Conservation (phyloP, 2,888 invertebrate genomes). For the Drosophila fungiperda region DNA sequence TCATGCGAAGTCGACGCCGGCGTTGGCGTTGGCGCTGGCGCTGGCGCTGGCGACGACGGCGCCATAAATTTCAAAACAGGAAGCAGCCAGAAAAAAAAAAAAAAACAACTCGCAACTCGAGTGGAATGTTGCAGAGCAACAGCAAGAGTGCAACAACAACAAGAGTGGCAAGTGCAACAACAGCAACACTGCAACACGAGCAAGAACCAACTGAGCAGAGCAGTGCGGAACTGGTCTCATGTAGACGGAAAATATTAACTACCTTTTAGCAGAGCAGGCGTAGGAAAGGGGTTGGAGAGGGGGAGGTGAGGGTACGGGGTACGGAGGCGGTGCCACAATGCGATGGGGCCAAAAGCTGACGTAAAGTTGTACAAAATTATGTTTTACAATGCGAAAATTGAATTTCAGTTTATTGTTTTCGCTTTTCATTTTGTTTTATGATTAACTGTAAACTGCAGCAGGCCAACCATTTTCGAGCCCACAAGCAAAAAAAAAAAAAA, state of each 20-base stretch:
- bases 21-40: slow-evolving; percentile 40
- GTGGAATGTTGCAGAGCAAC: slow-evolving; percentile 54
- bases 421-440: slow-evolving; percentile 69
- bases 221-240: slow-evolving; percentile 25
- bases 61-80: slow-evolving; percentile 80
- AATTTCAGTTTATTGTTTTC: slow-evolving; percentile 79
- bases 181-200: slow-evolving; percentile 13
- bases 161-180: neutral
- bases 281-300: too few relatives aligned
- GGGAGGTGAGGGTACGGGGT: too few relatives aligned
- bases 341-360: slow-evolving; percentile 60
- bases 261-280: slow-evolving; percentile 57
- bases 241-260: slow-evolving; percentile 72
- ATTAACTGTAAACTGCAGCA: slow-evolving; percentile 75
- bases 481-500: neutral
- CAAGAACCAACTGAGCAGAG: slow-evolving; percentile 11
- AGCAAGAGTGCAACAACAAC: neutral
- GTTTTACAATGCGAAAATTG: slow-evolving; percentile 82
- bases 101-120: slow-evolving; percentile 59
- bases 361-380: slow-evolving; percentile 79
- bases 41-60: slow-evolving; percentile 63
- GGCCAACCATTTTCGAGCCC: slow-evolving; percentile 31
- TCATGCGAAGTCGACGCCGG: slow-evolving; percentile 68
- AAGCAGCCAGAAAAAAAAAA: slow-evolving; percentile 66
- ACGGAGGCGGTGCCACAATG: slow-evolving; percentile 20